Base-by-base conservation (phyloP, 92 coral and sea anemone species). In the Micromussa lordhowensis region DNA sequence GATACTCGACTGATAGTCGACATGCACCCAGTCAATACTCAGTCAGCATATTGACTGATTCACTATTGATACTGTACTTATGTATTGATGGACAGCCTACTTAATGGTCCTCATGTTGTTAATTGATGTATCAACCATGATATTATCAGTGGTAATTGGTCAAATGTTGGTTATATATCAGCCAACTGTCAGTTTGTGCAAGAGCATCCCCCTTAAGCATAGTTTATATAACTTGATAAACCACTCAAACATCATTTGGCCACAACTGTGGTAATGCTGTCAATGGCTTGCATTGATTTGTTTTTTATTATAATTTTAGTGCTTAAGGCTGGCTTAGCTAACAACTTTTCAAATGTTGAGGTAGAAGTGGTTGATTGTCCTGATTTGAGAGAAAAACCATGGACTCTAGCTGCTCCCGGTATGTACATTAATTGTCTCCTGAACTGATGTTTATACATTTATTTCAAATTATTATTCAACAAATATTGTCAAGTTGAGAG, bases 321-420 rank as follows among this genome's bases (percentile, higher is more conserved):
- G 61, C 89, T 97, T 34, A 90, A 90, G 84, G 94, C 91, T 78
- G 98, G 98, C 31, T 90, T 98, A 79, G 70, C 90, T 73, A 96
- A 93, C 89, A 94, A 93, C 77, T 98, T 96, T 90, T 87, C 93
- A 24, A 95, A 94, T 57, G 99, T 94, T 5, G 94, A 96, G 34
- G 98, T 96, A 75, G 82, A 77, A 69, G 98, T 98, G 34, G 99
- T 94, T 35, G 95, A 96, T 38, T 96, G 98, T 81, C 99, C 99
- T 28, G 95, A 98, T 79, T 88, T 98, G 48, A 90, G 89, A 51
- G 86, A 88, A 79, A 92, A 93, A 29, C 99, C 99, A 49, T 98
- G 98, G 98, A 96, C 83, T 15, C 90, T 98, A 9, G 98, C 94
- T 68, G 93, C 98, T n/a, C 81, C 93, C 61, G 99, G 99, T 95